Percentiles rank a stretch among this genome's conserved stretches.
Evolutionary conservation across 2,113 vertebrate species (phyloP).

Genomic region (Pseudorectes ferrugineus): DNA sequence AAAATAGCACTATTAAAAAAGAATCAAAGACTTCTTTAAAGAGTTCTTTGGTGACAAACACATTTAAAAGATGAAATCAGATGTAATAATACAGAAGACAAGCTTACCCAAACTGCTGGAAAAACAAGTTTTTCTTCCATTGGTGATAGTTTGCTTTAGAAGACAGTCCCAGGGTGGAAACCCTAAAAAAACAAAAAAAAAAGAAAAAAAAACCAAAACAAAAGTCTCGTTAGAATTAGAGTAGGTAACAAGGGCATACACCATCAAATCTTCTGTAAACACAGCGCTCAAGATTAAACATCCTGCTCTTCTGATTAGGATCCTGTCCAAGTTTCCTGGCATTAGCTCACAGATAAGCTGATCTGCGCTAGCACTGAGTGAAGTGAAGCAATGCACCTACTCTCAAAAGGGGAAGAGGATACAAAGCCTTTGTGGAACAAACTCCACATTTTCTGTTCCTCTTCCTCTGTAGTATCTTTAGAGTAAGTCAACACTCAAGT

Average conservation of each 20-base stretch:
- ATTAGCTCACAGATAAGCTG: background rate
- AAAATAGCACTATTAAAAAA: background rate
- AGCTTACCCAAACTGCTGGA: slow-evolving; percentile 38
- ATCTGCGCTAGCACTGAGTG: background rate
- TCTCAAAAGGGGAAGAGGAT: background rate
- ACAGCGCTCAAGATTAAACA: slow-evolving; percentile 11
- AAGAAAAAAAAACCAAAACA: background rate
- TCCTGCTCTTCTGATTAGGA: background rate
- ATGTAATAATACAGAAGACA: background rate
- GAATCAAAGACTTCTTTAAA: background rate
- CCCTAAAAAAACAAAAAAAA: background rate
- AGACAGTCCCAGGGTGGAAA: slow-evolving; percentile 7
- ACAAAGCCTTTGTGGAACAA: background rate
- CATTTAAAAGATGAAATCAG: background rate
- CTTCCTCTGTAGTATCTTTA: background rate
- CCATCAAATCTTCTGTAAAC: slow-evolving; percentile 11
- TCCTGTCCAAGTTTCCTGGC: slow-evolving; percentile 9
- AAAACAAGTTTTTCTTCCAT: slow-evolving; percentile 51
- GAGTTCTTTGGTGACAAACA: background rate
- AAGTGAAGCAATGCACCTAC: background rate
- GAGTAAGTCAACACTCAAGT: background rate
- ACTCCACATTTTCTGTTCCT: background rate
- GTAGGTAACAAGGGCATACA: background rate
- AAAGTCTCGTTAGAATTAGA: slow-evolving; percentile 5
- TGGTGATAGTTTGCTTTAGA: background rate